A percentile compares a stretch with the other conserved stretches of the same genome.
Evolutionary conservation across 2,113 vertebrate species (phyloP).

Genomic region (Rhagologus leucostigma): DNA sequence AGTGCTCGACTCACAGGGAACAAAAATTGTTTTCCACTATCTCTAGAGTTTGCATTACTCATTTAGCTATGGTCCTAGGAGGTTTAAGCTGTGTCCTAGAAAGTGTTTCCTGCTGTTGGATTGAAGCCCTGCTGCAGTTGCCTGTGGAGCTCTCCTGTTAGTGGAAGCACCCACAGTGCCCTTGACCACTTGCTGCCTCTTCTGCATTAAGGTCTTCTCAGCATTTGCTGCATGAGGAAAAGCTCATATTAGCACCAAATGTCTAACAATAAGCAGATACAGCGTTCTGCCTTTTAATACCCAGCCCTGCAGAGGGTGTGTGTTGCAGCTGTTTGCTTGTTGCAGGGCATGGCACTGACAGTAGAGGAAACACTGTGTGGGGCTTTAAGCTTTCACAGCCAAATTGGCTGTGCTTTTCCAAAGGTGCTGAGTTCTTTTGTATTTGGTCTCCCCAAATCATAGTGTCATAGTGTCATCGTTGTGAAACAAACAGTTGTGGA

Average conservation of each 20-base stretch:
- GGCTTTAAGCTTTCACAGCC: neutral
- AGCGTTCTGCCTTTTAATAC: neutral
- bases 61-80: neutral
- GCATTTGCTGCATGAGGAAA: neutral
- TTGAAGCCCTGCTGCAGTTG: neutral
- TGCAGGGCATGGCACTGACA: neutral
- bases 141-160: neutral
- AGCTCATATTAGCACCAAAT: rapidly evolving
- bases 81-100: neutral
- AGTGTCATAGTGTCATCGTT: neutral
- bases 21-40: neutral
- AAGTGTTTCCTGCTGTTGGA: neutral
- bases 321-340: neutral
- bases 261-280: neutral
- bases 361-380: neutral
- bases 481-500: neutral
- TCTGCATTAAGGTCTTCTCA: neutral
- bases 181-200: rapidly evolving
- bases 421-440: neutral
- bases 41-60: neutral
- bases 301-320: neutral
- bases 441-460: neutral
- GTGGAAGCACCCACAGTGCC: neutral
- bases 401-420: neutral
- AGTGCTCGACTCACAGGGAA: neutral